Evolutionary conservation across 2,113 vertebrate species (phyloP).

Genomic region (Corydoras sp.): DNA sequence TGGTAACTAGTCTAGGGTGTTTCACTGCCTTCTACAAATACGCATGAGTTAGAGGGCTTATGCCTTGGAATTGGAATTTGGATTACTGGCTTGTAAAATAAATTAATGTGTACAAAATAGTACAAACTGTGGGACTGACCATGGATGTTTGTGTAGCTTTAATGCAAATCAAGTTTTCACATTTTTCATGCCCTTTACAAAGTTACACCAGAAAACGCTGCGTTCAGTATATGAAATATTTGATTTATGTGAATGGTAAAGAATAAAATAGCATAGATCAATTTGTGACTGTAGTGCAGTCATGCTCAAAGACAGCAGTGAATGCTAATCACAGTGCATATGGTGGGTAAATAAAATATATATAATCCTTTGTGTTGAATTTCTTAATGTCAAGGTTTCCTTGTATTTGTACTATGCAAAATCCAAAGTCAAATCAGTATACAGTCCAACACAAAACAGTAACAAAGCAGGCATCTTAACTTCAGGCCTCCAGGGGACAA

Average conservation of each 20-base stretch:
- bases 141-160: too few species aligned
- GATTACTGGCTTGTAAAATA: too few species aligned
- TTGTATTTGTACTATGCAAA: slow-evolving; percentile 27
- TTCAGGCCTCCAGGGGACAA: slow-evolving; percentile 5
- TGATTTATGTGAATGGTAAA: neutral
- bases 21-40: too few species aligned
- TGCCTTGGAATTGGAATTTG: too few species aligned
- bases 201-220: too few species aligned
- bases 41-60: too few species aligned
- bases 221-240: too few species aligned
- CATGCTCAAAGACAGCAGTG: neutral
- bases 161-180: too few species aligned
- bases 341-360: neutral
- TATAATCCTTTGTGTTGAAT: neutral
- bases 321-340: neutral
- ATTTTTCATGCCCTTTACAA: too few species aligned
- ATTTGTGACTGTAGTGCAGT: neutral
- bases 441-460: slow-evolving; percentile 4
- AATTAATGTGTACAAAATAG: too few species aligned
- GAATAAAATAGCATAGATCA: neutral
- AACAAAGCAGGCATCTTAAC: neutral
- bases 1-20: too few species aligned
- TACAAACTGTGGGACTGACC: too few species aligned
- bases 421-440: slow-evolving; percentile 25
- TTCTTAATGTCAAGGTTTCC: neutral